Evolutionary conservation across 1,140 invertebrate genomes (phyloP), one percentile per base, ranked within the genome.

Genomic region (Meloidogyne floridensis): DNA sequence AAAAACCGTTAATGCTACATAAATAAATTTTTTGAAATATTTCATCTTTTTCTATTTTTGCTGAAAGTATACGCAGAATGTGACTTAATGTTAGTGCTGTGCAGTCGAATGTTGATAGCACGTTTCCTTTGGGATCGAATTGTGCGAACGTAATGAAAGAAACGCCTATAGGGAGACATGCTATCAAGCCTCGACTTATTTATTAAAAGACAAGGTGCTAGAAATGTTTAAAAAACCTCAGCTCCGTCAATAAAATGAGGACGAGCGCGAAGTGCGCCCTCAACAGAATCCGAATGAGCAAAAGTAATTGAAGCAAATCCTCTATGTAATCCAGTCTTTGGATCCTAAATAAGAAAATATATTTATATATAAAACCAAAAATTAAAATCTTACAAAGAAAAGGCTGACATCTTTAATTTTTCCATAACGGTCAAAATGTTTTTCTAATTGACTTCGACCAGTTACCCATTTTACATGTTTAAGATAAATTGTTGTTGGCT

Each of bases 161-260:
- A 2, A 32, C 2, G 32, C 32, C 32, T 32, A 32, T 32, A 32
- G 32, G 2, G 32, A 32, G 32, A 32, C 32, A 32, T 32, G 32
- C 32, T 32, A 32, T 32, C 32, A 32, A 32, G 32, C 1, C 32
- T 32, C 32, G 32, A 32, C 32, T 32, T 32, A 32, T 32, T 32
- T 32, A 32, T 32, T 32, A 32, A 32, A 32, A 32, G 32, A 32
- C 32, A 32, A 32, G 32, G 32, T 32, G 32, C 32, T 2, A 32
- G 32, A 32, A 32, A 1, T 15, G 83, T 84, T 54, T 51, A 15
- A 81, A 80, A 71, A 18, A 88, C 87, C 72, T 85, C 42, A 80
- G 84, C 85, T 51, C 88, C 88, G 81, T 89, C 88, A 65, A 89
- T 89, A 56, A 89, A 83, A 59, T 89, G 87, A 15, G 89, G 87